Evolutionary conservation across 2,113 vertebrate genomes (phyloP).

Genomic region (Todiramphus saurophagus): DNA sequence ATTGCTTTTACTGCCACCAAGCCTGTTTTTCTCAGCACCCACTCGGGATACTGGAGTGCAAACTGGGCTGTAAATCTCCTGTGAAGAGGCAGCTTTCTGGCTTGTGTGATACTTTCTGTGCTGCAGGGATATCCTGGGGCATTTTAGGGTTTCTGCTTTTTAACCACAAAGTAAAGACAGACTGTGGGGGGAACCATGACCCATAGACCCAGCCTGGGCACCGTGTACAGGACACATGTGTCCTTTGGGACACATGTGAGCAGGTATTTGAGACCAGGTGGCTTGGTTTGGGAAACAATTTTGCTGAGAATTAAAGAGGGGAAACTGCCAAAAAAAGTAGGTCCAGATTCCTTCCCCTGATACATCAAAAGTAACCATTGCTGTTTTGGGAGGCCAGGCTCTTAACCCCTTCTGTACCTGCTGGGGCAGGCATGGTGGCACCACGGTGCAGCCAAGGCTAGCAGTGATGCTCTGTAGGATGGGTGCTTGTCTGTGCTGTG

Average conservation of each 20-base stretch:
- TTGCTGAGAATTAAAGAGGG: neutral
- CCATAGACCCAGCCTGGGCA: neutral
- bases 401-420: neutral
- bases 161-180: neutral
- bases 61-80: neutral
- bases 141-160: neutral
- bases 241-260: accelerated
- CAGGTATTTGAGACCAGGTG: neutral
- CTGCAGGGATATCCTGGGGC: neutral
- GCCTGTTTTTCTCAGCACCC: neutral
- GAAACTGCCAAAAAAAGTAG: neutral
- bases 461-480: neutral
- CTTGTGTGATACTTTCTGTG: neutral
- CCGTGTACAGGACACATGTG: accelerated
- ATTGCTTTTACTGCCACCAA: neutral
- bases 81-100: neutral
- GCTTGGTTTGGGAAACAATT: neutral
- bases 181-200: accelerated
- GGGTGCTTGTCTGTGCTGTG: neutral
- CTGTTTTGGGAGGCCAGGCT: neutral
- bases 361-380: neutral
- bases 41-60: neutral
- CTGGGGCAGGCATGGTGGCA: neutral
- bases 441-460: accelerated
- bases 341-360: neutral